Conservation (phyloP, 2,797 vertebrate species). For the Acanthurus leucopareius region DNA sequence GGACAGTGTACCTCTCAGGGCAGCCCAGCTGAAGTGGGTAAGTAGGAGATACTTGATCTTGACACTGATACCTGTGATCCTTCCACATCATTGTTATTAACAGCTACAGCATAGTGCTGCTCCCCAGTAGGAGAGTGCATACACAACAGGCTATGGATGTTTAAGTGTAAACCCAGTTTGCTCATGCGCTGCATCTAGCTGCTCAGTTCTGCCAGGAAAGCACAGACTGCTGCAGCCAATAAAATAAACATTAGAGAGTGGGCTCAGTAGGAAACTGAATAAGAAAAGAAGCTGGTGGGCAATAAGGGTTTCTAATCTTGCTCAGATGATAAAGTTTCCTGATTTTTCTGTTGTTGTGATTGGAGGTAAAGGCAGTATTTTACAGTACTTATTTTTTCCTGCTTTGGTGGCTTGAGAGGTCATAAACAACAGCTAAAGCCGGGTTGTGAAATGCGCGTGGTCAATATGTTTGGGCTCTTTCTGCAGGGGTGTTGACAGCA, state of each 20-base stretch:
- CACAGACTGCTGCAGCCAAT: conserved; percentile 47
- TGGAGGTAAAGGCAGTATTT: conserved; percentile 30
- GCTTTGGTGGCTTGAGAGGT: conserved; percentile 57
- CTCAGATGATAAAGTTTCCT: conserved; percentile 40
- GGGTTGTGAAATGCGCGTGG: conserved; percentile 48
- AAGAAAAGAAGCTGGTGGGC: conserved; percentile 23
- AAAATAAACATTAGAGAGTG: conserved; percentile 60
- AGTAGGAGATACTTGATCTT: conserved; percentile 71
- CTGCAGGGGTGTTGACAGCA: conserved; percentile 50
- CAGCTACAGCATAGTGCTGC: conserved; percentile 15
- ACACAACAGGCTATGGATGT: conserved; percentile 50
- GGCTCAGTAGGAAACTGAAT: conserved; percentile 21
- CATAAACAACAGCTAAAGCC: conserved; percentile 60
- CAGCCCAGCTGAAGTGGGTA: conserved; percentile 69
- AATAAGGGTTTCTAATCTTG: conserved; percentile 29
- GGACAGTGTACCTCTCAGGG: conserved; percentile 59
- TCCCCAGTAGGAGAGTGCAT: conserved; percentile 36
- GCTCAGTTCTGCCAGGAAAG: conserved; percentile 32
- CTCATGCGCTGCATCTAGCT: conserved; percentile 26
- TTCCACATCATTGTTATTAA: conserved; percentile 20
- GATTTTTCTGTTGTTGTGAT: conserved; percentile 49
- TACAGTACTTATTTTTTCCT: conserved; percentile 19
- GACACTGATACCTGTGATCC: conserved; percentile 53
- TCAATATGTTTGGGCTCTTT: conserved; percentile 44
- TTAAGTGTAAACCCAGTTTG: conserved; percentile 30